Evolutionary conservation across 2,113 vertebrate genomes (phyloP).

Genomic region (Parotia lawesii): DNA sequence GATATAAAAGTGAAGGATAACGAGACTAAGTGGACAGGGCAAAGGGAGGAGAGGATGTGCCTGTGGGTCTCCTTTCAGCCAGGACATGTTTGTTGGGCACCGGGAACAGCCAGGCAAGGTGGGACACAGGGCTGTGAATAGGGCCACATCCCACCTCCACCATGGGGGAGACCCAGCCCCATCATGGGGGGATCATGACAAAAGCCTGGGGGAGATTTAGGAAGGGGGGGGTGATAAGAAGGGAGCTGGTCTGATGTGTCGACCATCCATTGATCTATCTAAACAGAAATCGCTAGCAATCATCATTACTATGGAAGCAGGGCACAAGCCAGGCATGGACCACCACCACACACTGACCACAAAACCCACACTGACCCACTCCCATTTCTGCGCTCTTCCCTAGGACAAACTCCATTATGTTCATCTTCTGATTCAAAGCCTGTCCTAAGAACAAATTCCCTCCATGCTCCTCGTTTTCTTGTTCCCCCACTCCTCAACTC

Average conservation of each 20-base stretch:
- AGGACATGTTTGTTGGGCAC: rapidly evolving
- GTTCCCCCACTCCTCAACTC: not conserved
- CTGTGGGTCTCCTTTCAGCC: not conserved
- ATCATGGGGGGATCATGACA: not conserved
- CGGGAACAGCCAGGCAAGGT: rapidly evolving
- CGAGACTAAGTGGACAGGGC: not conserved
- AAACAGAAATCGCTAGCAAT: not conserved
- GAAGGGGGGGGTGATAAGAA: not conserved
- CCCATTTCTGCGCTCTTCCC: not conserved
- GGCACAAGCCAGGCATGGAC: not conserved
- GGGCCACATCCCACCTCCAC: not conserved
- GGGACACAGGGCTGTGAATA: not conserved
- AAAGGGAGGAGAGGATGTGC: not conserved
- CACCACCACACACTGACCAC: not conserved
- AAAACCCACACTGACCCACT: not conserved
- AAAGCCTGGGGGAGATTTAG: not conserved
- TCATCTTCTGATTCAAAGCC: not conserved
- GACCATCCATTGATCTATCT: rapidly evolving
- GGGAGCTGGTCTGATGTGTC: not conserved
- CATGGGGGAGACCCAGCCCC: not conserved
- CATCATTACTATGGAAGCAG: not conserved
- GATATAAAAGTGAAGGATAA: not conserved
- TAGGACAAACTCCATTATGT: not conserved
- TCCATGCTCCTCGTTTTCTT: not conserved
- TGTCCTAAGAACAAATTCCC: not conserved